A percentile compares a stretch with the other conserved stretches of the same genome.
Evolutionary conservation across 2,113 vertebrate genomes (phyloP).

Genomic region (Caranx ignobilis): DNA sequence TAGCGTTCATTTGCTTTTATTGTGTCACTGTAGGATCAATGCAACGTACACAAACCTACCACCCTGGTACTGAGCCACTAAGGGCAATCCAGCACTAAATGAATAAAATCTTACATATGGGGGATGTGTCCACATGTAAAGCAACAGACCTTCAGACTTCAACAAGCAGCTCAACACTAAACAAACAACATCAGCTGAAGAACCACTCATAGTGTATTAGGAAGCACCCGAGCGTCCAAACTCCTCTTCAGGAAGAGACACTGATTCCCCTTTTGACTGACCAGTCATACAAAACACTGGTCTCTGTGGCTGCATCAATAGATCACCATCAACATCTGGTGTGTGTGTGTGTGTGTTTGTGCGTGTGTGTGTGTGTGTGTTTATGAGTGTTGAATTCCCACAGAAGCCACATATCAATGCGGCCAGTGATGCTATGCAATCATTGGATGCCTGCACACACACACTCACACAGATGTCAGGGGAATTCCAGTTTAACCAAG

Average conservation of each 20-base stretch:
- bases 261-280: conserved; percentile 31
- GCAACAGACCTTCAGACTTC: background rate
- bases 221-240: background rate
- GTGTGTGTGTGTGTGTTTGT: background rate
- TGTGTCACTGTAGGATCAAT: too few species aligned
- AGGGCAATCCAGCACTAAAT: too few species aligned
- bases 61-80: too few species aligned
- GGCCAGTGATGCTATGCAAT: conserved; percentile 33
- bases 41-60: too few species aligned
- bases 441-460: conserved; percentile 14
- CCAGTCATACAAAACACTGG: conserved; percentile 17
- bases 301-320: conserved; percentile 22
- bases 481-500: background rate
- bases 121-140: background rate
- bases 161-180: background rate
- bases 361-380: conserved; percentile 10
- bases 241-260: conserved; percentile 26
- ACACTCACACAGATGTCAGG: background rate
- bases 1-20: too few species aligned
- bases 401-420: conserved; percentile 29
- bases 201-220: background rate
- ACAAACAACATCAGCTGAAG: conserved; percentile 9
- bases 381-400: conserved; percentile 34
- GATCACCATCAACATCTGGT: conserved; percentile 47
- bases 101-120: background rate